These are phyloP conservation scores for Pyrocephalus nanus DNA, from an alignment of 2,797 vertebrate species.

Conservation along the genomic window DNA sequence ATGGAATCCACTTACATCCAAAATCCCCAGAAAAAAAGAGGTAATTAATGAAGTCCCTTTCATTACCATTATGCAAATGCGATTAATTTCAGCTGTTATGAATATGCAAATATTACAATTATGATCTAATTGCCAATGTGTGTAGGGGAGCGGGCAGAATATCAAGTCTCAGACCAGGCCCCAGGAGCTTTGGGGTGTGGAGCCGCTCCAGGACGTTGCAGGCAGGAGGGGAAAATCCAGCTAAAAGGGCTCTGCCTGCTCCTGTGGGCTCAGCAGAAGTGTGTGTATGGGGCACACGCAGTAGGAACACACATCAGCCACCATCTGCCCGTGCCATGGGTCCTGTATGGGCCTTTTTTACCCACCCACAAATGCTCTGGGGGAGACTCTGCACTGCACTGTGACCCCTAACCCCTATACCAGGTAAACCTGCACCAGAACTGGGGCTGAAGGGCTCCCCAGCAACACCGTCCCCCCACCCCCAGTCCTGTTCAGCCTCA, in stretches of 20 bases:
- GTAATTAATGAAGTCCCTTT: slow-evolving; percentile 79
- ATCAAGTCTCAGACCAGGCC: slow-evolving; percentile 44
- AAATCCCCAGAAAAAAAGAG: slow-evolving; percentile 59
- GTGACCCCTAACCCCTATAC: not conserved
- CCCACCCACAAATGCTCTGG: not conserved
- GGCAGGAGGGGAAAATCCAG: not conserved
- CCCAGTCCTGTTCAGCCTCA: not conserved
- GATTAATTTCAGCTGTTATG: slow-evolving; percentile 76
- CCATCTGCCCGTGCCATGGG: not conserved
- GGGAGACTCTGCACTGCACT: not conserved
- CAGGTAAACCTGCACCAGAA: not conserved
- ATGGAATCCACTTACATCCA: slow-evolving; percentile 67
- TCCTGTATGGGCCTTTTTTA: not conserved
- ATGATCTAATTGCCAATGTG: slow-evolving; percentile 69
- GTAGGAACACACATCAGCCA: rapidly evolving
- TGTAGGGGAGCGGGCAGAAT: slow-evolving; percentile 58
- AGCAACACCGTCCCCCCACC: not conserved
- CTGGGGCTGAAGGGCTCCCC: not conserved
- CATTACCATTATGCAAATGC: slow-evolving; percentile 79
- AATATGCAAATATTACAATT: slow-evolving; percentile 78
- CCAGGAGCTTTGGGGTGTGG: not conserved
- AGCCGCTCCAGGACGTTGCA: rapidly evolving
- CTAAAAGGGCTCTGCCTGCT: not conserved
- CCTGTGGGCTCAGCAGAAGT: not conserved
- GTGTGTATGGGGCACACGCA: not conserved